phyloP scores from a whole-genome alignment of 2,888 invertebrate genomes.

The Himalopsyche tibetana region DNA sequence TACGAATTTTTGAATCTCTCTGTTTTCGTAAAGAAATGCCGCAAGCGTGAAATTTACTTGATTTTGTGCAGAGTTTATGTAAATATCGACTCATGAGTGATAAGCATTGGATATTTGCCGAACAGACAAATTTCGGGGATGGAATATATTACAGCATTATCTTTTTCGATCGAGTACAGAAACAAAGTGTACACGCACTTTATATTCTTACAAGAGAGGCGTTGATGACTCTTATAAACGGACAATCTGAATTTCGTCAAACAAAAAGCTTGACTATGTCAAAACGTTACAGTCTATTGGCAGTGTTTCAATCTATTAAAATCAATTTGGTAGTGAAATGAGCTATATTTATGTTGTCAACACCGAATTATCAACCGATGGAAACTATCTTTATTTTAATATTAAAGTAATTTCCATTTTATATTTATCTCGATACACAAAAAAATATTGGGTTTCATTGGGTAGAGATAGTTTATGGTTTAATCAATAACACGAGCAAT shows the following conservation, averaged over 20 bases:
- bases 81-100: neutral
- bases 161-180: neutral
- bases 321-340: neutral
- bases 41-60: slow-evolving; percentile 4
- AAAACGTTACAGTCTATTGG: neutral
- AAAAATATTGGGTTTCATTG: too few species aligned
- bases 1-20: neutral
- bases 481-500: too few species aligned
- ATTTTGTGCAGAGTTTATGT: slow-evolving; percentile 22
- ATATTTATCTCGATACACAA: too few species aligned
- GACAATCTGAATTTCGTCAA: too few species aligned
- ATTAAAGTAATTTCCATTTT: too few species aligned
- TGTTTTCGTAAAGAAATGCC: neutral
- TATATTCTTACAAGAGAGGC: neutral
- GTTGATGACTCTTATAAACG: neutral
- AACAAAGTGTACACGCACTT: neutral
- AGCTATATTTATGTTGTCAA: too few species aligned
- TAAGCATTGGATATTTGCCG: neutral
- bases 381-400: too few species aligned
- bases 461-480: too few species aligned
- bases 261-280: too few species aligned
- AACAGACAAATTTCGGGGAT: neutral
- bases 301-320: neutral
- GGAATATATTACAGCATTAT: neutral
- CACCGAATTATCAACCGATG: too few species aligned